Conservation (phyloP, 2,113 vertebrate species). For the Atrichornis clamosus region DNA sequence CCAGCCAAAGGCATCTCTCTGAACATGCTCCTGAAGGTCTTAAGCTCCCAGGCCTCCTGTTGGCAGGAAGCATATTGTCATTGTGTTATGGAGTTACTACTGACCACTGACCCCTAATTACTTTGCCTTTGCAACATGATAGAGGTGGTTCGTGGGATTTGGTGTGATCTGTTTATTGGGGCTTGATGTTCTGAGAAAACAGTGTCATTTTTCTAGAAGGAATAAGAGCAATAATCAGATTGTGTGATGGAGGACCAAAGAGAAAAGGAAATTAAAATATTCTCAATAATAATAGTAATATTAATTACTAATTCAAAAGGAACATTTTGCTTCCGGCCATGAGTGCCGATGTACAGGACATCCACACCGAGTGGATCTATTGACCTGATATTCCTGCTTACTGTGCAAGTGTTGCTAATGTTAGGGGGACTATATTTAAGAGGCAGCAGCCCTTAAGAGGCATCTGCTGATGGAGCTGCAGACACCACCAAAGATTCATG, state of each 20-base stretch:
- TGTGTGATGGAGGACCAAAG: not conserved
- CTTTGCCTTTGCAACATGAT: not conserved
- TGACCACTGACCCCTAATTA: not conserved
- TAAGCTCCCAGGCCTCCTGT: not conserved
- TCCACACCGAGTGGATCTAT: not conserved
- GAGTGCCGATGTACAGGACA: not conserved
- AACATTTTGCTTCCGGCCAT: not conserved
- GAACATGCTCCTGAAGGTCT: not conserved
- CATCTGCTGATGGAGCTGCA: slow-evolving; percentile 25
- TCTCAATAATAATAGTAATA: not conserved
- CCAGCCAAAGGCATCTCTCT: not conserved
- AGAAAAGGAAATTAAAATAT: not conserved
- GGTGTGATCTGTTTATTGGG: not conserved
- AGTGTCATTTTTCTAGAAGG: not conserved
- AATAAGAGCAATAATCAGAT: not conserved
- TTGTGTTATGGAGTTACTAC: not conserved
- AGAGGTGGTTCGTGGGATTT: not conserved
- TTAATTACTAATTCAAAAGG: not conserved
- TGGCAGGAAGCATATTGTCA: not conserved
- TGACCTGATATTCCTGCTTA: slow-evolving; percentile 35
- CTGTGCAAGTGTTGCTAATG: not conserved
- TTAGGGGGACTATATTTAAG: slow-evolving; percentile 12
- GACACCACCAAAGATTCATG: slow-evolving; percentile 41
- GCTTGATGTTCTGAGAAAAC: not conserved
- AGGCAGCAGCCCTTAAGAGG: not conserved